Evolutionary conservation across 2,113 vertebrate species (phyloP).

Genomic region (Puffinus mauretanicus): DNA sequence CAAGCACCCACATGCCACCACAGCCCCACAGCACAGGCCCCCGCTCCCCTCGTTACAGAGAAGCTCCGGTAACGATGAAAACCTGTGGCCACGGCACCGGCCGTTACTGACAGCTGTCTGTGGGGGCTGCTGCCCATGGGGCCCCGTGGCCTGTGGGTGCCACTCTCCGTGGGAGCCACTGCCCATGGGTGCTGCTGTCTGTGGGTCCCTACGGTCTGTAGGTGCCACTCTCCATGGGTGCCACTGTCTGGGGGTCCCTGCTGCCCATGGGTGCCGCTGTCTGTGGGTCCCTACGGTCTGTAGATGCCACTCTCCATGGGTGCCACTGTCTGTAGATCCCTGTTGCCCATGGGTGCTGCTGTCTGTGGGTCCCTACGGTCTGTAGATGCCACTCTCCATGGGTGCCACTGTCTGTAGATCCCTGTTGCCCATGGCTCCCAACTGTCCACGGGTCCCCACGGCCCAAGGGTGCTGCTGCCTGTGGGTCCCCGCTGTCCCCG

Average conservation of each 20-base stretch:
- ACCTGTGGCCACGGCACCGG: rapidly evolving
- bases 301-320: not conserved
- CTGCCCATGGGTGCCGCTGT: not conserved
- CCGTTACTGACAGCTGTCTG: rapidly evolving
- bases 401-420: not conserved
- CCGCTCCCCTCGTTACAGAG: rapidly evolving
- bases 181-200: not conserved
- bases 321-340: not conserved
- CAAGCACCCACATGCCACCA: not conserved
- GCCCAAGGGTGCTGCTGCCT: not conserved
- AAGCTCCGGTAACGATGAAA: rapidly evolving
- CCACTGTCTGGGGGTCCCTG: too few species aligned
- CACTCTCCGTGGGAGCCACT: too few species aligned
- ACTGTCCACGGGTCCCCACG: not conserved
- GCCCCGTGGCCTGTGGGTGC: too few species aligned
- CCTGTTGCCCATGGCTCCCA: not conserved
- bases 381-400: not conserved
- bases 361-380: not conserved
- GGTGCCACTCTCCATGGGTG: too few species aligned
- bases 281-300: not conserved
- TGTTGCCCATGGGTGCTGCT: not conserved
- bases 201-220: too few species aligned
- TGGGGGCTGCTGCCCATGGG: not conserved
- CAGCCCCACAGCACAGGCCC: not conserved
- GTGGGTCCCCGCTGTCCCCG: not conserved